Percentiles rank a stretch among this genome's conserved stretches.
phyloP scores from a whole-genome alignment of 2,888 invertebrate species.

The Zhengitettix transpicula region DNA sequence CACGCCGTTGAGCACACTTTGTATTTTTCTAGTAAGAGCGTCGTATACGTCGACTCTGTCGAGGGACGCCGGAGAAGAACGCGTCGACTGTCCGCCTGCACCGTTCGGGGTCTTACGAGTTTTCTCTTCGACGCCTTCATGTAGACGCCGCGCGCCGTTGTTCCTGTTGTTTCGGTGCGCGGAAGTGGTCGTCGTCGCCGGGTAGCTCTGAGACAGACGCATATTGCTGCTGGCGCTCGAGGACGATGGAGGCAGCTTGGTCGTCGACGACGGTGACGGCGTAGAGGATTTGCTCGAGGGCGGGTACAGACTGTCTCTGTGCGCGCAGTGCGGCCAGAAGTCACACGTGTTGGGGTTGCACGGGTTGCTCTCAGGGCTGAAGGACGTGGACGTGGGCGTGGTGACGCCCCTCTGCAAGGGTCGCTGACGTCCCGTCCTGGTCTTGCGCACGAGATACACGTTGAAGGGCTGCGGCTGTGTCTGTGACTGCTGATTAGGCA shows the following conservation, averaged over 20 bases:
- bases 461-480: slow-evolving; percentile 10
- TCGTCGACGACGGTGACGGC: slow-evolving; percentile 7
- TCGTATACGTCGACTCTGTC: slow-evolving; percentile 22
- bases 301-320: slow-evolving; percentile 22
- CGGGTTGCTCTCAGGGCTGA: slow-evolving; percentile 22
- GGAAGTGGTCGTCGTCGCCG: slow-evolving; percentile 18
- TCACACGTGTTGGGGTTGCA: slow-evolving; percentile 39
- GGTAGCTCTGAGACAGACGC: slow-evolving; percentile 36
- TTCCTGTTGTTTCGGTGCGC: not conserved
- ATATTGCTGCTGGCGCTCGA: slow-evolving; percentile 21
- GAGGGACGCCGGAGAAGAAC: slow-evolving; percentile 26
- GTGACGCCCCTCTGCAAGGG: slow-evolving; percentile 31
- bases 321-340: slow-evolving; percentile 43
- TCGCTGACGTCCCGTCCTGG: slow-evolving; percentile 11
- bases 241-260: slow-evolving; percentile 7
- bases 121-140: slow-evolving; percentile 9
- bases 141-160: slow-evolving; percentile 26
- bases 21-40: slow-evolving; percentile 1
- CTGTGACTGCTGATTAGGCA: slow-evolving; percentile 13
- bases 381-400: slow-evolving; percentile 23
- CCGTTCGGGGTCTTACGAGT: not conserved
- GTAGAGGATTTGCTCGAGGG: slow-evolving; percentile 12
- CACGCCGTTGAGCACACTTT: not conserved
- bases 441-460: slow-evolving; percentile 13
- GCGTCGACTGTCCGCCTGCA: slow-evolving; percentile 12